Evolutionary conservation across 2,797 vertebrate species (phyloP).

Genomic region (Melanotaenia trifasciata): DNA sequence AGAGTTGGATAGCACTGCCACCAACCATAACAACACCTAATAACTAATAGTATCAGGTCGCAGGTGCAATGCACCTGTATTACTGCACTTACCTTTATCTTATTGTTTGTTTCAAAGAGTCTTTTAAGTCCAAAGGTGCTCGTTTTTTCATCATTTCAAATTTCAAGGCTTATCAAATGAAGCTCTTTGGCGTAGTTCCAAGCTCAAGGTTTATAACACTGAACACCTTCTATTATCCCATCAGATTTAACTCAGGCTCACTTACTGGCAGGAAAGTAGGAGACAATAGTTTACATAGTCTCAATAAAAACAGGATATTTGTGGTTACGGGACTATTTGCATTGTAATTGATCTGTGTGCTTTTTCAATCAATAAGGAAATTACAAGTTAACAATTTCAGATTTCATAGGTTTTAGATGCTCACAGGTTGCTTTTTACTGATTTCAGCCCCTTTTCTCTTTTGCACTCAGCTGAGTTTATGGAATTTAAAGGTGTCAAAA

Average conservation of each 20-base stretch:
- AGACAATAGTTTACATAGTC: background rate
- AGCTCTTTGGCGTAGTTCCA: background rate
- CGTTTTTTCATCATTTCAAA: background rate
- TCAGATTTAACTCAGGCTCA: background rate
- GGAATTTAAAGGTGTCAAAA: background rate
- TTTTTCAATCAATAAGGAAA: background rate
- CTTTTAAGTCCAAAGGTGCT: conserved; percentile 7
- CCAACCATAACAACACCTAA: no score
- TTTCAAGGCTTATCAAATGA: conserved; percentile 5
- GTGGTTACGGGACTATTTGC: background rate
- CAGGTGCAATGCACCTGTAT: no score
- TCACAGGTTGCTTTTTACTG: background rate
- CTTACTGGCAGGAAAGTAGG: background rate
- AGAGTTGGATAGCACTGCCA: no score
- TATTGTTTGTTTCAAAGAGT: background rate
- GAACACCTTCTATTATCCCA: background rate
- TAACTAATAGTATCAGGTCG: no score
- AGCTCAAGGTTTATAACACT: conserved; percentile 26
- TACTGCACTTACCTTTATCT: background rate
- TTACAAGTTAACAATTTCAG: background rate
- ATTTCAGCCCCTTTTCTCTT: background rate
- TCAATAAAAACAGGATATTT: background rate
- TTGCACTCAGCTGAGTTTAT: background rate
- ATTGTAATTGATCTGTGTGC: background rate
- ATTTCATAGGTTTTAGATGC: background rate